phyloP scores from a whole-genome alignment of 2,888 invertebrate genomes.

The Acrocyrtus sp. region DNA sequence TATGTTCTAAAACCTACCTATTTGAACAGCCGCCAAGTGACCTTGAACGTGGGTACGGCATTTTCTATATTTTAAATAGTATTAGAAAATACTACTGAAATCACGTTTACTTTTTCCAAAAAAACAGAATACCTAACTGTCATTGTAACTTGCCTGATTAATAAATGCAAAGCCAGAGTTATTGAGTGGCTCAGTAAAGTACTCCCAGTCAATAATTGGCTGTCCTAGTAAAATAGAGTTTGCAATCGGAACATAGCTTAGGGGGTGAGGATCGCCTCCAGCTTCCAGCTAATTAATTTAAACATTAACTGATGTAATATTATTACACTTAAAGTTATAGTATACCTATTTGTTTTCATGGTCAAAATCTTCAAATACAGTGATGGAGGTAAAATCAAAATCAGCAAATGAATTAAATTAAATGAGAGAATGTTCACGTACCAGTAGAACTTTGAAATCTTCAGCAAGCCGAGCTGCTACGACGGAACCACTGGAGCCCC shows the following conservation, averaged over 20 bases:
- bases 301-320: conserved; percentile 5
- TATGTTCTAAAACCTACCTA: no score
- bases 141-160: conserved; percentile 21
- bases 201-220: conserved; percentile 48
- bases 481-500: conserved; percentile 16
- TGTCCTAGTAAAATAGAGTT: conserved; percentile 15
- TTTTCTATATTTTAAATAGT: no score
- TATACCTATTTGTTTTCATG: background rate
- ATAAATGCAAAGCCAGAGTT: conserved; percentile 34
- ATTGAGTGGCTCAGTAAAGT: conserved; percentile 39
- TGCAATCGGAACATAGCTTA: conserved; percentile 27
- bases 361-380: no score
- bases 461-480: conserved; percentile 20
- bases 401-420: no score
- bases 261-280: conserved; percentile 49
- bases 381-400: no score
- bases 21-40: conserved; percentile 46
- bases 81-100: conserved; percentile 1
- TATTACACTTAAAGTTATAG: background rate
- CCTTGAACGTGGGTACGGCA: conserved; percentile 26
- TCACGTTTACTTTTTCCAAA: background rate
- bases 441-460: conserved; percentile 12
- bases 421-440: no score
- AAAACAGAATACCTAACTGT: background rate
- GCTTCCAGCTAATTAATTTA: no score